phyloP scores from a whole-genome alignment of 35 echinoderm and acorn worm species.

The Strongylocentrotus purpuratus region DNA sequence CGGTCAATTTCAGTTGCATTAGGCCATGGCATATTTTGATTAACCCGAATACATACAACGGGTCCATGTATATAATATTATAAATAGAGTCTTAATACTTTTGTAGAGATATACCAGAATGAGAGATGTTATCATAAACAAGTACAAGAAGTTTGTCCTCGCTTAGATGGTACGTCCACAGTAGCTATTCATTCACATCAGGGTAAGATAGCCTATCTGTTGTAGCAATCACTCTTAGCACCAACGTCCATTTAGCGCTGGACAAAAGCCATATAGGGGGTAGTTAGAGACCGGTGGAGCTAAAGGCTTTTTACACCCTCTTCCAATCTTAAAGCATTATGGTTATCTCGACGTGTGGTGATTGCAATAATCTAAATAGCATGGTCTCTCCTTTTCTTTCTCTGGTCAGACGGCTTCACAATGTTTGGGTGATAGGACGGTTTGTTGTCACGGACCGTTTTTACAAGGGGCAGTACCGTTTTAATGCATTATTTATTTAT shows the following conservation, averaged over 20 bases:
- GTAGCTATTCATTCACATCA: neutral
- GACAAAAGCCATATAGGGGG: neutral
- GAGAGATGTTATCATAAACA: neutral
- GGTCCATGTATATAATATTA: too few species aligned
- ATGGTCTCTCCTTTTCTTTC: constrained; percentile 14
- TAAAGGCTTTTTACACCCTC: neutral
- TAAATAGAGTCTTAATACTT: too few species aligned
- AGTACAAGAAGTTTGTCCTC: neutral
- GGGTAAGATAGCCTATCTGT: neutral
- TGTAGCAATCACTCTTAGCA: constrained; percentile 2
- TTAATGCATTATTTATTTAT: constrained; percentile 45
- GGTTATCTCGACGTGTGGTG: neutral
- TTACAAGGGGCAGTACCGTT: neutral
- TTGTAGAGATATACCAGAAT: too few species aligned
- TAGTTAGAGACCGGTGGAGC: neutral
- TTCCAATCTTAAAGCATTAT: constrained; percentile 8
- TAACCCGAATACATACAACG: too few species aligned
- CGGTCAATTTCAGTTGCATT: too few species aligned
- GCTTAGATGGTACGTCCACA: neutral
- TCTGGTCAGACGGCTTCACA: neutral
- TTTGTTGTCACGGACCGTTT: constrained; percentile 25
- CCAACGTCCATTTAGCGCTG: constrained; percentile 16
- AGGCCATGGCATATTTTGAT: too few species aligned
- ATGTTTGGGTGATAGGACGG: neutral
- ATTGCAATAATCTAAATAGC: constrained; percentile 36